Conservation (phyloP, 2,888 invertebrate genomes). For the Anodontia alba region DNA sequence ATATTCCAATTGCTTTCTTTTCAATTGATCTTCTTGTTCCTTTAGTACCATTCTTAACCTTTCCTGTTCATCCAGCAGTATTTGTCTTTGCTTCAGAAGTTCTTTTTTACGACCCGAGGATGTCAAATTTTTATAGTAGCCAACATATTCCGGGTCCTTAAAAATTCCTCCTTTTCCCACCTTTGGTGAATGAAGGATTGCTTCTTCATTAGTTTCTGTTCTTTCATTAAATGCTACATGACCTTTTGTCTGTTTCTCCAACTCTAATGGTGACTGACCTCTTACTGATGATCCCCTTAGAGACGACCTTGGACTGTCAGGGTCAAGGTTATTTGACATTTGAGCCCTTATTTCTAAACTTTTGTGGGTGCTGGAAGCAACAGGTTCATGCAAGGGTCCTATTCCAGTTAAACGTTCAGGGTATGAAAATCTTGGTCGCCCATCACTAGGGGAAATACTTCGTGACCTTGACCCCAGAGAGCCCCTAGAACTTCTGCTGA, state of each 20-base stretch:
- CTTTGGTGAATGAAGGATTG: slow-evolving; percentile 57
- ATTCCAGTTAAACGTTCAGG: slow-evolving; percentile 49
- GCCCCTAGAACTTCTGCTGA: slow-evolving; percentile 50
- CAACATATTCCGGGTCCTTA: slow-evolving; percentile 62
- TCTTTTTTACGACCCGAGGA: slow-evolving; percentile 71
- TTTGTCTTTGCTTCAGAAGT: slow-evolving; percentile 71
- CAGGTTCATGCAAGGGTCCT: slow-evolving; percentile 70
- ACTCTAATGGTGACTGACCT: slow-evolving; percentile 32
- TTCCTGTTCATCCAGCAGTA: slow-evolving; percentile 74
- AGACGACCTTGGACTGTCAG: slow-evolving; percentile 63
- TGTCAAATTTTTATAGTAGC: slow-evolving; percentile 71
- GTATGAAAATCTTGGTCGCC: slow-evolving; percentile 52
- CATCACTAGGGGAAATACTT: slow-evolving; percentile 45
- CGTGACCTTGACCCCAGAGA: slow-evolving; percentile 36
- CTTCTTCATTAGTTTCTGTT: slow-evolving; percentile 47
- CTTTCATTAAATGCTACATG: slow-evolving; percentile 66
- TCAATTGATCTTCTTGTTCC: slow-evolving; percentile 72
- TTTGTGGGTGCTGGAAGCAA: slow-evolving; percentile 81
- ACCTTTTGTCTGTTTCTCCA: slow-evolving; percentile 29
- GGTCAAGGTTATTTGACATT: slow-evolving; percentile 58
- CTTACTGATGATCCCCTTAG: slow-evolving; percentile 35
- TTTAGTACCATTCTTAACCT: slow-evolving; percentile 66
- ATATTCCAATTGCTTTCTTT: slow-evolving; percentile 61
- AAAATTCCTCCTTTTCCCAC: slow-evolving; percentile 47
- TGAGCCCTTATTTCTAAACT: slow-evolving; percentile 71